These are phyloP conservation scores for Hippasteria phrygiana DNA, from an alignment of 53 echinoderm and acorn worm genomes.

Conservation along the genomic window DNA sequence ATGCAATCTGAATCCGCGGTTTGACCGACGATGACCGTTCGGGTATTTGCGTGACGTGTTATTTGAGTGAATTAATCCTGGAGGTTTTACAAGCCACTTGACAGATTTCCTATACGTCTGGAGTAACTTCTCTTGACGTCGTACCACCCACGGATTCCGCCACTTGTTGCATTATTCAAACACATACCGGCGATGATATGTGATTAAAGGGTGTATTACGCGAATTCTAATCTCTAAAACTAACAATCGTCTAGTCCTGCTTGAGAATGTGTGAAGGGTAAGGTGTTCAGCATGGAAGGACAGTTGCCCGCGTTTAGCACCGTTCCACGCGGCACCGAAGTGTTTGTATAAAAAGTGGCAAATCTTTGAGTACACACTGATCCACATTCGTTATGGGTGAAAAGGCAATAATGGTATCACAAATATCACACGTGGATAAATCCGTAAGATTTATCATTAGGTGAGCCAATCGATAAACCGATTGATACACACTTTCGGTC, in stretches of 20 bases:
- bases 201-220: conserved; percentile 20
- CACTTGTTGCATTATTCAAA: conserved; percentile 44
- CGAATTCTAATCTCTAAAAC: conserved; percentile 19
- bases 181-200: conserved; percentile 36
- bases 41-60: too few relatives aligned
- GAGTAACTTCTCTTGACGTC: conserved; percentile 1
- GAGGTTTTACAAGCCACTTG: not conserved
- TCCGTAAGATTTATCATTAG: too few relatives aligned
- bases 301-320: not conserved
- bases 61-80: too few relatives aligned
- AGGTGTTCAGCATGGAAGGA: not conserved
- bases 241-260: conserved; percentile 39
- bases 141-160: conserved; percentile 14
- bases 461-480: too few relatives aligned
- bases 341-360: not conserved
- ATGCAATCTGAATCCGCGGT: too few relatives aligned
- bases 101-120: conserved; percentile 13
- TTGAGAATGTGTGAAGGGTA: conserved; percentile 12
- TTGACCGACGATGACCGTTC: too few relatives aligned
- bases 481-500: too few relatives aligned
- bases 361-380: not conserved
- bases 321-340: not conserved
- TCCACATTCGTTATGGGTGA: too few relatives aligned
- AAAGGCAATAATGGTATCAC: too few relatives aligned
- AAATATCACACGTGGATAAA: too few relatives aligned